Evolutionary conservation across 1,140 invertebrate genomes (phyloP), one percentile per base, ranked within the genome.

Genomic region (Brachionus rubens): DNA sequence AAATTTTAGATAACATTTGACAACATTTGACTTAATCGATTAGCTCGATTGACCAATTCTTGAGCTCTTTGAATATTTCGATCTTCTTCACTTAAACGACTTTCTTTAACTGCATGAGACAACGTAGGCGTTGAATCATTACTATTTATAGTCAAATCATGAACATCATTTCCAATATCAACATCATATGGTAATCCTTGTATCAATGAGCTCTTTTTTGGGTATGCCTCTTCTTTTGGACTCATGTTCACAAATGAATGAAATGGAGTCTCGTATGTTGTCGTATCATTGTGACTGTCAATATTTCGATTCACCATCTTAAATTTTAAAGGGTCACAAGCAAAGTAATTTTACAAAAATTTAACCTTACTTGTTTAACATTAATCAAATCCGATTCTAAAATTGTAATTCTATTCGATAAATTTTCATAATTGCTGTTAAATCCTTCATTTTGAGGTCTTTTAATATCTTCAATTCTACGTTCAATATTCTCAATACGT

Each of bases 101-200:
- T 65, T 21, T 59, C 36, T 43, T 65, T 65, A 6, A 65, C 59
- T 12, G 59, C 36, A 36, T 65, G 19, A 19, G 59, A 65, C 24
- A 65, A 43, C 21, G 59, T 65, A 19, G 59, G 59, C 30, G 59
- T 65, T 6, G 59, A 65, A 65, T 65, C 59, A 43, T 36, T n/a
- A 7, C 59, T 65, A 65, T 65, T 65, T n/a, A 65, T 65, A 28
- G 59, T 65, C 59, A 65, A 65, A 24, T 65, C 59, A 28, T 65
- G 21, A 36, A 65, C 24, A 12, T 14, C 40, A 19, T 41, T 7
- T n/a, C n/a, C n/a, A n/a, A n/a, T n/a, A 14, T 65, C 59, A 24
- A 65, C 19, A 43, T 65, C 40, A 43, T 43, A 65, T 2, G 59
- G 36, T 28, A 65, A 41, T 3, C 59, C 59, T 43, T 65, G 59